Conservation (phyloP, 1,140 invertebrate species). For the Thrips palmi region DNA sequence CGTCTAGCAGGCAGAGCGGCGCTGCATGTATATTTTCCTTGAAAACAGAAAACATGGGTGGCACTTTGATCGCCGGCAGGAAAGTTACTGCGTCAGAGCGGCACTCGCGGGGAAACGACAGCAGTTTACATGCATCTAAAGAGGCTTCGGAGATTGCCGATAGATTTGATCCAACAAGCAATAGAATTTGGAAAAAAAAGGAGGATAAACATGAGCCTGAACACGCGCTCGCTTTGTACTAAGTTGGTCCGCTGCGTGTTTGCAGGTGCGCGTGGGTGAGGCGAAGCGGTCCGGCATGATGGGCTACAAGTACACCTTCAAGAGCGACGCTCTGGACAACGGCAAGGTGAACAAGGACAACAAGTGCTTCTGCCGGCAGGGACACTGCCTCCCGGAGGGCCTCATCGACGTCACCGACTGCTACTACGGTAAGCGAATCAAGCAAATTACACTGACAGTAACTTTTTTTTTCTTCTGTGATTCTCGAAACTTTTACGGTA, state of each 20-base stretch:
- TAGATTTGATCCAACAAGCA: no score
- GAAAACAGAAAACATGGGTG: no score
- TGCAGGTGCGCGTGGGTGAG: constrained; percentile 39
- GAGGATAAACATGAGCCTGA: no score
- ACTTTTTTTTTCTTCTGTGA: not conserved
- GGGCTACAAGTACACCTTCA: constrained; percentile 46
- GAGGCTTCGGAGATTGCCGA: no score
- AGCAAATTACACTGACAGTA: not conserved
- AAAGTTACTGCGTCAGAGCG: no score
- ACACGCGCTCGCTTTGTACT: not conserved
- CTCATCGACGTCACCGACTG: constrained; percentile 60
- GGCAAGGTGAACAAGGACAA: constrained; percentile 47
- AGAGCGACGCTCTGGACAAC: constrained; percentile 55
- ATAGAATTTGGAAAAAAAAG: no score
- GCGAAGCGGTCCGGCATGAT: constrained; percentile 30
- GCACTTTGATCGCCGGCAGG: no score
- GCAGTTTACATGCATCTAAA: no score
- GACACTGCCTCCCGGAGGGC: constrained; percentile 45
- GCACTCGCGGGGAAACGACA: no score
- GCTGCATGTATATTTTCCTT: no score
- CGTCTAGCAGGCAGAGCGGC: no score
- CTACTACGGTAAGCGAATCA: constrained; percentile 41
- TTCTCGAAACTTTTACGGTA: not conserved
- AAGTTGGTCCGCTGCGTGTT: not conserved
- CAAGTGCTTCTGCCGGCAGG: constrained; percentile 55